These are phyloP conservation scores for Clytia hemisphaerica DNA, from an alignment of 30 jellyfish, hydroid and myxozoan species.

Conservation along the genomic window DNA sequence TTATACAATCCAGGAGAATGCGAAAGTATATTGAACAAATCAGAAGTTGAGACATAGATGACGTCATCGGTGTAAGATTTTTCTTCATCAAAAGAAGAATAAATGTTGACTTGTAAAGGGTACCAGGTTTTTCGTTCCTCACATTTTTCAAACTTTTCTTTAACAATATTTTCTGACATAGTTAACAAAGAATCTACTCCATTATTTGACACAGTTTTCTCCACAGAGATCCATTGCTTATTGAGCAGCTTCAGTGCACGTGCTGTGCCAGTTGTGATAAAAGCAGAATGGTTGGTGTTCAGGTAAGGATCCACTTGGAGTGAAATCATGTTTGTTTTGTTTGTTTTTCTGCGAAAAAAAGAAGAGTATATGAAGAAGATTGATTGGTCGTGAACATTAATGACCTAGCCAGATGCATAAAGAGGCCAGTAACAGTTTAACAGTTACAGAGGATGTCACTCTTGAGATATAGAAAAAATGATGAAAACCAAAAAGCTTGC, in stretches of 20 bases:
- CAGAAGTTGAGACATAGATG: conserved; percentile 17
- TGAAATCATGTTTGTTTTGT: neutral
- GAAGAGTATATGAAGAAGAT: neutral
- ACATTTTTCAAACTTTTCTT: neutral
- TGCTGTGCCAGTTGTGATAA: conserved; percentile 9
- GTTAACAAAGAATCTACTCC: too few relatives aligned
- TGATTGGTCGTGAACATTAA: too few relatives aligned
- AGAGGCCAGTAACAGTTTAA: too few relatives aligned
- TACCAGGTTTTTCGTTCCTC: conserved; percentile 1
- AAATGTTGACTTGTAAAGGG: neutral
- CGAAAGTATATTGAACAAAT: neutral
- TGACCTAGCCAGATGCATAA: too few relatives aligned
- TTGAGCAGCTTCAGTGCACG: conserved; percentile 18
- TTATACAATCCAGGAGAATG: neutral
- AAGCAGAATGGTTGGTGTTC: conserved; percentile 2
- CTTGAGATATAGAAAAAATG: too few relatives aligned
- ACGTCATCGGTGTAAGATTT: conserved; percentile 4
- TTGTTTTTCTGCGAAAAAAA: neutral
- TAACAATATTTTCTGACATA: too few relatives aligned
- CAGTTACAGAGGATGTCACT: too few relatives aligned
- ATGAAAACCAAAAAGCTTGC: too few relatives aligned
- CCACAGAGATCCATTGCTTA: conserved; percentile 3
- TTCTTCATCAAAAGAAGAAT: neutral
- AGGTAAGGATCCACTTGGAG: conserved; percentile 4
- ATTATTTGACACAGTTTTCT: too few relatives aligned